phyloP scores from a whole-genome alignment of 2,888 invertebrate genomes.

The Aromia moschata region DNA sequence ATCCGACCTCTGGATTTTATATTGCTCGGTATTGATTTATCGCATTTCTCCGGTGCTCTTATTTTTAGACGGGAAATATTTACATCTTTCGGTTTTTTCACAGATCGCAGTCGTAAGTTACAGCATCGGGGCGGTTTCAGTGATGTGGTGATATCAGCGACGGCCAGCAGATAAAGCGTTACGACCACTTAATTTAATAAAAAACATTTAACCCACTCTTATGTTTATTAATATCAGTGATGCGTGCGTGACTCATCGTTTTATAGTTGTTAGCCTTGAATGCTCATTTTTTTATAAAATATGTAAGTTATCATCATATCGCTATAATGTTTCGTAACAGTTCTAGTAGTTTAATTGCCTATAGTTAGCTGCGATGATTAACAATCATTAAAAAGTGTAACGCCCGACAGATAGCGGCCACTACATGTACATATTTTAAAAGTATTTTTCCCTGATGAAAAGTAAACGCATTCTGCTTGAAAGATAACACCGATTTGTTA shows the following conservation, averaged over 20 bases:
- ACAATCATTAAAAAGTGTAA: too few species aligned
- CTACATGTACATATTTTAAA: background rate
- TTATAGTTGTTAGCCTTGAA: conserved; percentile 35
- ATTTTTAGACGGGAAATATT: conserved; percentile 5
- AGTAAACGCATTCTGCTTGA: too few species aligned
- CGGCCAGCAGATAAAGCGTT: conserved; percentile 9
- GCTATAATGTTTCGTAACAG: background rate
- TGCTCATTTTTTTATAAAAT: conserved; percentile 26
- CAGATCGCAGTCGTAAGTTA: background rate
- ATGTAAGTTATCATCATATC: background rate
- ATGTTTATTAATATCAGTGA: conserved; percentile 46
- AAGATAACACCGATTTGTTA: too few species aligned
- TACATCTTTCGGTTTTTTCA: background rate
- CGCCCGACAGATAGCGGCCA: background rate
- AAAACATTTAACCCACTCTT: conserved; percentile 28
- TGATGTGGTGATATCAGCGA: background rate
- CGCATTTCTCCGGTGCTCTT: background rate
- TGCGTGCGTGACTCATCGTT: conserved; percentile 42
- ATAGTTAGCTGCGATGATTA: too few species aligned
- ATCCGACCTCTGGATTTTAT: background rate
- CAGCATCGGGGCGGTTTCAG: background rate
- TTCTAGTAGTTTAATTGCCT: too few species aligned
- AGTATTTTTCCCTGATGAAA: background rate
- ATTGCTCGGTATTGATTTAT: conserved; percentile 11
- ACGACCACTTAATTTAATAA: conserved; percentile 19